phyloP scores from a whole-genome alignment of 1,140 invertebrate genomes.

The Schlechtendalia chinensis region DNA sequence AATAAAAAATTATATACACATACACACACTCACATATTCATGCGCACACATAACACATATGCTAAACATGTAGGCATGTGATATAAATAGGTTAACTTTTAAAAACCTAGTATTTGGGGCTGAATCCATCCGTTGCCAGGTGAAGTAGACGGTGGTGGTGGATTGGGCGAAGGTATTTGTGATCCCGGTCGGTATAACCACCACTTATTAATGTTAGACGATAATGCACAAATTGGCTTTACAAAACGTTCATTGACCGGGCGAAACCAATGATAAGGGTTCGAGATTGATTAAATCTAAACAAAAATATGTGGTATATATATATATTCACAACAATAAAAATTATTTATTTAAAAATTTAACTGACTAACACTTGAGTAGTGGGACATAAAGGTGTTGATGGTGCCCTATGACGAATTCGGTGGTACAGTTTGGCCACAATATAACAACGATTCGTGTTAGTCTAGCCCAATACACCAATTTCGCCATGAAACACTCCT shows the following conservation, averaged over 20 bases:
- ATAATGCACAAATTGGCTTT: constrained; percentile 43
- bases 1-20: neutral
- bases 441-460: constrained; percentile 64
- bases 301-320: neutral
- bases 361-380: constrained; percentile 31
- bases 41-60: neutral
- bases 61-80: neutral
- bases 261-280: constrained; percentile 38
- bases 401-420: constrained; percentile 46
- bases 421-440: constrained; percentile 64
- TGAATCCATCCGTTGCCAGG: constrained; percentile 47
- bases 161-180: constrained; percentile 49
- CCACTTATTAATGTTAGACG: constrained; percentile 33
- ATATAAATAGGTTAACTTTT: neutral
- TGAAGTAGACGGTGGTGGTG: constrained; percentile 27
- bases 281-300: constrained; percentile 46
- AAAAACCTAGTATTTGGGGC: constrained; percentile 48
- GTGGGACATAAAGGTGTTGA: constrained; percentile 43
- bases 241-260: constrained; percentile 41
- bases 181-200: constrained; percentile 36
- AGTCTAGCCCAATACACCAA: constrained; percentile 54
- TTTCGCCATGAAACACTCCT: constrained; percentile 55
- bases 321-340: neutral
- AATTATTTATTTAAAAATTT: neutral
- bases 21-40: neutral